Base-by-base conservation (phyloP, 30 jellyfish, hydroid and myxozoan genomes). In the Hydra vulgaris region DNA sequence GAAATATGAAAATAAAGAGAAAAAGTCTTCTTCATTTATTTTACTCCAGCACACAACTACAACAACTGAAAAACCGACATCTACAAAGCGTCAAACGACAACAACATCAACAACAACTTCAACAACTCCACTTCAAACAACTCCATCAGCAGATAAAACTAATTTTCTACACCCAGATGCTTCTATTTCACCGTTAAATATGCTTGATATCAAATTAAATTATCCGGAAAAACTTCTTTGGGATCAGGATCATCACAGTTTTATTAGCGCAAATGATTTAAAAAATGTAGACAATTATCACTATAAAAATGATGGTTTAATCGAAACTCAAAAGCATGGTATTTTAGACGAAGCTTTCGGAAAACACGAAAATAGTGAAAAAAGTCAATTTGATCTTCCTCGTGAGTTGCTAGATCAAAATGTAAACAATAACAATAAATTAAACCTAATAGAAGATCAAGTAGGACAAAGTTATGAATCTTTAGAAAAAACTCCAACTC, bases 201-300 rank as follows among this genome's bases (percentile, higher is more conserved):
- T 20, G 68, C 67, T 27, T 18, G 79, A 78, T 1, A 69, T 21
- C 74, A 74, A 78, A 8, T 53, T 23, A 78, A 40, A 52, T 21
- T 78, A 24, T 7, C 85, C 85, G 22, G 85, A 78, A 22, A 78
- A 78, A 61, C 79, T 78, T 17, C 85, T 21, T 3, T 78, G 85
- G 85, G 85, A 78, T 26, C 20, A 74, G 0, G 61, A 22, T 18
- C 55, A 25, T 5, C 73, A 69, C 18, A 78, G 67, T 8, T 78
- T 78, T 18, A 40, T 74, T 74, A 73, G 54, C 24, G 69, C 82
- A 19, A 24, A 52, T 1, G 82, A 74, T 17, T 53, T 78, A 0
- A 78, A 53, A 53, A 61, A 24, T 7, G 26, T 17, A 21, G 85
- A 78, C n/a, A 53, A 78, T 18, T 17, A 40, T 24, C 70, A 76